phyloP scores from a whole-genome alignment of 37 sponge, comb jelly and placozoan genomes.

The Halichondria panicea region DNA sequence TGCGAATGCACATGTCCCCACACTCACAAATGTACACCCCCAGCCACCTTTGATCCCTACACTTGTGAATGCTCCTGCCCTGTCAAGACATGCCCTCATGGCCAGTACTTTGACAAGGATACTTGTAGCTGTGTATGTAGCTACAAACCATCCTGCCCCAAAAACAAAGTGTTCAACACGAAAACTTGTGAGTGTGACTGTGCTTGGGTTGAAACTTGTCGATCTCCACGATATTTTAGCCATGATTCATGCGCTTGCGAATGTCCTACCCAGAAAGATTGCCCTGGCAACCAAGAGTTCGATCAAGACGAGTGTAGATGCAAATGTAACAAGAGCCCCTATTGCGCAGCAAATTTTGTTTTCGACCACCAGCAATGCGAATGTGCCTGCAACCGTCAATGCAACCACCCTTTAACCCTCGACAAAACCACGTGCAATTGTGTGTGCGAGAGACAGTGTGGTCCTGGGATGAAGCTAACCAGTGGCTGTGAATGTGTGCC shows the following conservation, averaged over 20 bases:
- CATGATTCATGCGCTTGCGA: constrained; percentile 23
- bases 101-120: constrained; percentile 8
- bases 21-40: background rate
- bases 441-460: constrained; percentile 37
- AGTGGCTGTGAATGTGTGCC: constrained; percentile 37
- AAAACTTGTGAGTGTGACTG: constrained; percentile 26
- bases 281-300: constrained; percentile 8
- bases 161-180: constrained; percentile 5
- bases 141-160: background rate
- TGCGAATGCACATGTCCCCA: background rate
- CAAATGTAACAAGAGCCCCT: background rate
- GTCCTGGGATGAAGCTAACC: constrained; percentile 17
- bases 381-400: constrained; percentile 23
- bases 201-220: background rate
- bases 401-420: constrained; percentile 19
- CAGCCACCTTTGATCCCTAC: too few species aligned
- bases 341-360: background rate
- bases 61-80: constrained; percentile 27
- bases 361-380: constrained; percentile 13
- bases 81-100: background rate
- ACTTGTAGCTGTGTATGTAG: constrained; percentile 11
- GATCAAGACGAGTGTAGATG: constrained; percentile 8
- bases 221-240: constrained; percentile 17
- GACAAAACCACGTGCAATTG: constrained; percentile 50
- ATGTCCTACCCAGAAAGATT: background rate